Evolutionary conservation across 1,140 invertebrate species (phyloP).

Genomic region (Bombus sylvicola): DNA sequence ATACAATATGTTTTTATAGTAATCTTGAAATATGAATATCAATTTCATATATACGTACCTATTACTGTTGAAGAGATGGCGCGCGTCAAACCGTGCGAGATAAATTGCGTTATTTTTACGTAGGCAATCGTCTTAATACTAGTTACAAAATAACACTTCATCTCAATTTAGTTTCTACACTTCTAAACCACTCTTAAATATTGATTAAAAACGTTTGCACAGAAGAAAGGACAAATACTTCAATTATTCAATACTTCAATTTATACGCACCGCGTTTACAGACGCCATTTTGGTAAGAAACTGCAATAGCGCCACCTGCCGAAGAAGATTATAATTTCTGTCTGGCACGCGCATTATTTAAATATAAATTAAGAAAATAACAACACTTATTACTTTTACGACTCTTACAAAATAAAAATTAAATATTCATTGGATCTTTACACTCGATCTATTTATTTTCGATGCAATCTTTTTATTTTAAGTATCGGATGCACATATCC

Average conservation of each 20-base stretch:
- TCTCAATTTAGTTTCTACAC: not conserved
- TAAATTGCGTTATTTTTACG: not conserved
- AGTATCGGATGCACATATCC: not conserved
- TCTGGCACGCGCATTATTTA: not conserved
- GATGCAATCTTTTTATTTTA: not conserved
- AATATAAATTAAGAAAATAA: not conserved
- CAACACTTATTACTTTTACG: not conserved
- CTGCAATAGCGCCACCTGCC: not conserved
- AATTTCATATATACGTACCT: slow-evolving; percentile 14
- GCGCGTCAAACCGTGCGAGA: not conserved
- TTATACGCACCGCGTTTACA: not conserved
- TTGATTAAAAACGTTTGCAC: not conserved
- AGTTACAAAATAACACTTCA: not conserved
- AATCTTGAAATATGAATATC: not conserved
- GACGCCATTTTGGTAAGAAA: not conserved
- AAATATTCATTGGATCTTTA: not conserved
- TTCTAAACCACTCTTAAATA: not conserved
- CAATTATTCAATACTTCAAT: not conserved
- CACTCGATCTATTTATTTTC: slow-evolving; percentile 21
- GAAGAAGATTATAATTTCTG: not conserved
- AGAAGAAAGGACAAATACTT: not conserved
- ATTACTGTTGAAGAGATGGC: not conserved
- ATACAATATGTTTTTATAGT: not conserved
- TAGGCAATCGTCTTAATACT: not conserved
- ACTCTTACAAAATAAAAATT: not conserved